Conservation (phyloP, 53 echinoderm and acorn worm species). For the Crossaster papposus region DNA sequence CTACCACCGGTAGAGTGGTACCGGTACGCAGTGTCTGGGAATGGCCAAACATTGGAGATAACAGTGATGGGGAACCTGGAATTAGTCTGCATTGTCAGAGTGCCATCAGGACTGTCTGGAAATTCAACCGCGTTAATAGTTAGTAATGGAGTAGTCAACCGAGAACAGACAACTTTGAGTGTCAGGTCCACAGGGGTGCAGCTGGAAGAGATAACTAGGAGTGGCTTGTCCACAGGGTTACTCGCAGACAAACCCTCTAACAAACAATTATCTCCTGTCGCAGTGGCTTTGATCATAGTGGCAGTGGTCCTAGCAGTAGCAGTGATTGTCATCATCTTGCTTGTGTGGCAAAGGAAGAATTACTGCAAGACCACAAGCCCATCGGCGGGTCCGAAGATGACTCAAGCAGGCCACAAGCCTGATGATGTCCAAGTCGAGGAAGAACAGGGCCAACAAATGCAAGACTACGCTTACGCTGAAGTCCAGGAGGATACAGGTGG, state of each 20-base stretch:
- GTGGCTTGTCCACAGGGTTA: neutral
- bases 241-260: neutral
- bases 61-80: conserved; percentile 1
- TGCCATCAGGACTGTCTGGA: conserved; percentile 47
- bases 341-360: conserved; percentile 1
- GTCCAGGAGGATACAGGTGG: neutral
- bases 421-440: neutral
- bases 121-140: conserved; percentile 9
- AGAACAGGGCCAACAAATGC: neutral
- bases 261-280: neutral
- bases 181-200: too few relatives aligned
- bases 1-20: conserved; percentile 14
- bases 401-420: neutral
- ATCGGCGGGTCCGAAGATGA: neutral
- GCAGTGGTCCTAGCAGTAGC: neutral
- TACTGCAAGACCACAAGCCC: neutral
- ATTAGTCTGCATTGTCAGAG: conserved; percentile 40
- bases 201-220: neutral
- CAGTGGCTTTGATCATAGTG: neutral
- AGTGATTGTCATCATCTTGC: conserved; percentile 10
- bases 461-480: neutral
- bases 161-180: too few relatives aligned
- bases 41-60: conserved; percentile 23
- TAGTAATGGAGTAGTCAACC: neutral
- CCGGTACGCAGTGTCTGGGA: conserved; percentile 16